Base-by-base conservation (phyloP, 2,888 invertebrate genomes). In the Metellina segmentata region DNA sequence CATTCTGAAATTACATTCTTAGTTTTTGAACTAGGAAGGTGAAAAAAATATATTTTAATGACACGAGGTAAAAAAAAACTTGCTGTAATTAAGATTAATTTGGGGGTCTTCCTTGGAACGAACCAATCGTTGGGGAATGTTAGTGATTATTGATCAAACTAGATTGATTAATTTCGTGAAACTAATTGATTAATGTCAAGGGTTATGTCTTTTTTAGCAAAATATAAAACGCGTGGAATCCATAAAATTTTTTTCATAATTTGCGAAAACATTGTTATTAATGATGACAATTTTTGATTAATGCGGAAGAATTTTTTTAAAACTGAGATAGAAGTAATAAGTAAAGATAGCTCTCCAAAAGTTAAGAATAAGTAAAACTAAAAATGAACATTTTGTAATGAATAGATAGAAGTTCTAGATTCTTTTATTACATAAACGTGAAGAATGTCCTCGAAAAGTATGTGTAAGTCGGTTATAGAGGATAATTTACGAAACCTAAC, bases 111-210 rank as follows among this genome's bases (percentile, higher is more conserved):
- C 34, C 34, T 34, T 6, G 61, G 61, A 53, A n/a, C 74, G 48
- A 85, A 53, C 53, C 85, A 85, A 52, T 85, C 74, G 16, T 20
- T 13, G 16, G n/a, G 20, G 48, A n/a, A 61, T n/a, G 61, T 61
- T 61, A 61, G 61, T 61, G 51, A 72, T 53, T 72, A 87, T 72
- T 13, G 87, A 79, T 78, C 52, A 72, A 79, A 79, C 19, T 79
- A 71, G 51, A 87, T 87, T 87, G 87, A 87, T 87, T 87, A 72
- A 72, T 87, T 74, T 72, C 20, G 13, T 34, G 87, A 52, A 71
- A 81, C 9, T 81, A 71, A 87, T 87, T 87, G 51, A 87, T 87
- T 72, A 79, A 71, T 71, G 70, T n/a, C 7, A 53, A 71, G 72
- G 20, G 34, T 87, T 77, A 20, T 13, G 71, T 19, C 72, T 5